A percentile compares a stretch with the other conserved stretches of the same genome.
phyloP scores from a whole-genome alignment of 2,113 vertebrate species.

The Aphyosemion australe region DNA sequence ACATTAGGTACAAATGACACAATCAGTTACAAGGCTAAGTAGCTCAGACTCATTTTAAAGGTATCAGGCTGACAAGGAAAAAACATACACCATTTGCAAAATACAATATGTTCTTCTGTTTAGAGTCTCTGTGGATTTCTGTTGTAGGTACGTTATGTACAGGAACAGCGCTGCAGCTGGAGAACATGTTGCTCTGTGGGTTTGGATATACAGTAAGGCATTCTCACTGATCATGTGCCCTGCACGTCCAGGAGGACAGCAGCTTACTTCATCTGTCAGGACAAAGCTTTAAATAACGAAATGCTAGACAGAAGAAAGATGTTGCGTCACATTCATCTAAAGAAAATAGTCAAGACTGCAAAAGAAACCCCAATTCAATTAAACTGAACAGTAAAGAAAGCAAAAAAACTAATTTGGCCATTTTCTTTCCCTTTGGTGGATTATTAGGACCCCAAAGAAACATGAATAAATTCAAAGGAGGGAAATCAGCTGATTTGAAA shows the following conservation, averaged over 20 bases:
- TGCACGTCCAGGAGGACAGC: constrained; percentile 34
- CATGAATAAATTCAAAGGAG: constrained; percentile 1
- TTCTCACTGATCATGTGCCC: constrained; percentile 55
- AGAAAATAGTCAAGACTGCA: constrained; percentile 7
- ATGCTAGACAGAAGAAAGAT: constrained; percentile 17
- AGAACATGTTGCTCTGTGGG: constrained; percentile 40
- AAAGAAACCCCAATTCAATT: constrained; percentile 4
- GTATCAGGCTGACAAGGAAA: constrained; percentile 62
- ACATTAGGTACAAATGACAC: constrained; percentile 82
- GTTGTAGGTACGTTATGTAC: constrained; percentile 68
- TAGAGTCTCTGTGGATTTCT: constrained; percentile 61
- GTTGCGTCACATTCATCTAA: constrained; percentile 11
- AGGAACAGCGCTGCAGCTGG: constrained; percentile 49
- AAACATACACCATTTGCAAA: constrained; percentile 74
- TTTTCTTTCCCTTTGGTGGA: constrained; percentile 19
- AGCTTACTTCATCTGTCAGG: constrained; percentile 28
- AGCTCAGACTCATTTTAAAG: constrained; percentile 72
- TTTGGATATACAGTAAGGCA: constrained; percentile 64
- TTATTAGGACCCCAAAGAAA: not conserved
- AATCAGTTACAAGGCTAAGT: constrained; percentile 73
- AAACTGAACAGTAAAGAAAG: not conserved
- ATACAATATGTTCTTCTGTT: constrained; percentile 72
- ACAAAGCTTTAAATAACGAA: constrained; percentile 26
- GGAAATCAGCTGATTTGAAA: constrained; percentile 17
- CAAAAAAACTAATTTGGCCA: not conserved